Base-by-base conservation (phyloP, 2,113 vertebrate genomes). In the Onychostoma macrolepis region DNA sequence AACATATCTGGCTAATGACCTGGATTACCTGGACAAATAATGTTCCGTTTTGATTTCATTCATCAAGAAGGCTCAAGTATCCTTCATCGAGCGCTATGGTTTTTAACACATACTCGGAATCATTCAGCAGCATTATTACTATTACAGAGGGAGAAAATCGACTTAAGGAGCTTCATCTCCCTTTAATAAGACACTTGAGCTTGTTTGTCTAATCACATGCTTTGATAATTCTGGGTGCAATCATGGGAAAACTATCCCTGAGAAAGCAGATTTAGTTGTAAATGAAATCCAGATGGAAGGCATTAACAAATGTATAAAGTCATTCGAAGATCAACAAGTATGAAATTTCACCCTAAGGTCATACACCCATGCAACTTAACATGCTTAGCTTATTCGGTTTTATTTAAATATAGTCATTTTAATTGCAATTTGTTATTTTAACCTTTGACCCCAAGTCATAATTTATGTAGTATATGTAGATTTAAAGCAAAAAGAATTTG, bases 181-280 rank as follows among this genome's bases (percentile, higher is more conserved):
- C 4, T 72, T 11, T 45, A 76, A 76, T 9, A 76, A 75, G 11
- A 26, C 72, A 45, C 72, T 76, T 26, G 38, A 76, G 72, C 41
- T 76, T 76, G 72, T 76, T 76, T 76, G 38, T 28, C 72, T 76
- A 76, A 76, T 76, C 72, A 48, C 72, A 76, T 76, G 72, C 38
- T 76, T 76, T 76, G 72, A 76, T 24, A 76, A 76, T 76, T 28
- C 41, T 45, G 72, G 6, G 11, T 28, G 41, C 72, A 48, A 76
- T 76, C 72, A 76, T 76, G 41, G 24, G 15, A 69, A 76, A 41
- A 24, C 21, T 41, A 41, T 41, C 12, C 41, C 41, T 48, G 41
- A 76, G 24, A 48, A 43, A 26, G 41, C 24, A 76, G 12, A 76
- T 48, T 76, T 28, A 26, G 11, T 26, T 43, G 24, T 45, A 26